Percentiles rank a stretch among this genome's conserved stretches.
Evolutionary conservation across 2,888 invertebrate species (phyloP).

Genomic region (Drosophila trichaetosa): DNA sequence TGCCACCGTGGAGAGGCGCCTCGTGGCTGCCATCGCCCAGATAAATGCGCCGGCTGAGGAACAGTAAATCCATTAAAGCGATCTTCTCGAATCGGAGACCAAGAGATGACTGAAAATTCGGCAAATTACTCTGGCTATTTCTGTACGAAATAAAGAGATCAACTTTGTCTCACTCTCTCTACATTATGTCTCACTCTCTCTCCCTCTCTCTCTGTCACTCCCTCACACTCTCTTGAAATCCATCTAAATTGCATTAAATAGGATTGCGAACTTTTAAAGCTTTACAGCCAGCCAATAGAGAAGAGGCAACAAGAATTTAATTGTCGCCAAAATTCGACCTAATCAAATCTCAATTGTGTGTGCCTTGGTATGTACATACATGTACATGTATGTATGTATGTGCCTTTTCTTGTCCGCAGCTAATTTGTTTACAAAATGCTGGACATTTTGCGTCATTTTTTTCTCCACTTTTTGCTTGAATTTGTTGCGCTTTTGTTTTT

Average conservation of each 20-base stretch:
- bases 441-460: neutral
- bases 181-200: too few species aligned
- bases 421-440: neutral
- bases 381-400: too few species aligned
- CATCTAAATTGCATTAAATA: conserved; percentile 12
- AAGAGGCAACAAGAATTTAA: conserved; percentile 14
- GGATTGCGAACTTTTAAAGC: conserved; percentile 15
- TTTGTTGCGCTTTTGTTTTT: conserved; percentile 1
- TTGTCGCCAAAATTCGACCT: conserved; percentile 17
- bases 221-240: neutral
- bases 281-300: conserved; percentile 3
- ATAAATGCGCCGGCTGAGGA: conserved; percentile 85
- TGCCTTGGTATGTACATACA: neutral
- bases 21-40: conserved; percentile 84
- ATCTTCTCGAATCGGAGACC: conserved; percentile 14
- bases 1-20: conserved; percentile 86
- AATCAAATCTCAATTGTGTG: conserved; percentile 21
- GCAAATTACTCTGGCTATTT: conserved; percentile 30
- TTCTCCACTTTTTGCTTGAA: conserved; percentile 6
- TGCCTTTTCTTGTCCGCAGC: neutral
- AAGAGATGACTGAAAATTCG: conserved; percentile 32
- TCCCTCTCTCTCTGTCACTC: neutral
- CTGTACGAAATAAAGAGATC: conserved; percentile 18
- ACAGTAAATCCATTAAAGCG: conserved; percentile 83
- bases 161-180: neutral